phyloP scores from a whole-genome alignment of 2,888 invertebrate species.

The Stenodema calcarata region DNA sequence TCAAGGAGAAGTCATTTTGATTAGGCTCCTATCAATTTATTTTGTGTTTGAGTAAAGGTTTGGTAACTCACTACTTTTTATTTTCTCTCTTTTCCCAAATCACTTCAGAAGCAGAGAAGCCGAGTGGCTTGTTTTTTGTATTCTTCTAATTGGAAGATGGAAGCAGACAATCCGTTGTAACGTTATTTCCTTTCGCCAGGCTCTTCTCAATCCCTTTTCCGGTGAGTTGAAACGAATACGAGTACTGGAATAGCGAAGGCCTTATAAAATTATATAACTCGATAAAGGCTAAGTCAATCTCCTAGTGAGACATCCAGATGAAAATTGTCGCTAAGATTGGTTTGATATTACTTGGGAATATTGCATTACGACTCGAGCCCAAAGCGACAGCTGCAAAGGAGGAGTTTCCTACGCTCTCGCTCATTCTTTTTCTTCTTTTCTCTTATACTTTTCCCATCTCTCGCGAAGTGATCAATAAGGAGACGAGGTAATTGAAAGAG shows the following conservation, averaged over 20 bases:
- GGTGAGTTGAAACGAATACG: background rate
- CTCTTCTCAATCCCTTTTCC: background rate
- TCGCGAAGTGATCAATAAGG: conserved; percentile 17
- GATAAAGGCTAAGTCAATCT: background rate
- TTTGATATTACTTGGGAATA: background rate
- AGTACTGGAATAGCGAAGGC: background rate
- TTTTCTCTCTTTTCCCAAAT: background rate
- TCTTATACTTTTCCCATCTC: background rate
- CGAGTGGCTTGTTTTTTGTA: too few species aligned
- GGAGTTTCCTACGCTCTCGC: background rate
- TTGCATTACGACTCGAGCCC: background rate
- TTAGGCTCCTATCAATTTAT: too few species aligned
- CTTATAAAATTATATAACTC: background rate
- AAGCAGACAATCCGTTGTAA: background rate
- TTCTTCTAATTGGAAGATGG: background rate
- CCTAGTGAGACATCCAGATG: background rate
- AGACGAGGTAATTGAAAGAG: conserved; percentile 23
- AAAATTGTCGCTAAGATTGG: conserved; percentile 3
- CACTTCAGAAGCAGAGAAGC: too few species aligned
- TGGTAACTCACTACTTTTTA: too few species aligned
- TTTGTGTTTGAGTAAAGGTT: too few species aligned
- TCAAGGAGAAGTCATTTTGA: too few species aligned
- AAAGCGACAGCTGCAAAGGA: conserved; percentile 8
- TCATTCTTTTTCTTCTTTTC: background rate
- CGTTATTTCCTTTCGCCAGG: background rate